Conservation (phyloP, 1,140 invertebrate genomes). For the Apolygus lucorum region DNA sequence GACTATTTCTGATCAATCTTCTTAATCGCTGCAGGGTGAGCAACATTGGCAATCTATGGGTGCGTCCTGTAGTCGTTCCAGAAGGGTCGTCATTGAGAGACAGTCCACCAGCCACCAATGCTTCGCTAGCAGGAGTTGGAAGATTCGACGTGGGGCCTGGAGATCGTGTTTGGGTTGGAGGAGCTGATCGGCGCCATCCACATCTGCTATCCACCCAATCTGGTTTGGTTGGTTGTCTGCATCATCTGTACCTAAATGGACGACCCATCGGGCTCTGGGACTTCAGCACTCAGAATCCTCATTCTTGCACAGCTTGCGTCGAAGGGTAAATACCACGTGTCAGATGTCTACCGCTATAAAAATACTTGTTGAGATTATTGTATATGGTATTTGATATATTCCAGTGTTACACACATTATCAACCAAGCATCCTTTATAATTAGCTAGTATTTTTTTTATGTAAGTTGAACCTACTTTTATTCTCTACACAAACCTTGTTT, state of each 20-base stretch:
- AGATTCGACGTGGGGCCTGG: conserved; percentile 44
- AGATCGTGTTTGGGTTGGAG: conserved; percentile 51
- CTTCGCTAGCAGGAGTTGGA: conserved; percentile 44
- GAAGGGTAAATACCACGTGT: conserved; percentile 62
- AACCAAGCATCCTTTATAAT: too few species aligned
- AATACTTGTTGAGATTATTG: too few species aligned
- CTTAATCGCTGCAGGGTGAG: conserved; percentile 41
- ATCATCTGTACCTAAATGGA: conserved; percentile 67
- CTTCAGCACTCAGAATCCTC: conserved; percentile 56
- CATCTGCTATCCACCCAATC: conserved; percentile 33
- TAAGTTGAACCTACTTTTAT: too few species aligned
- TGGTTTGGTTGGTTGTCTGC: conserved; percentile 64
- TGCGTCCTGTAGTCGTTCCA: conserved; percentile 41
- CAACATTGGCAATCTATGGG: conserved; percentile 47
- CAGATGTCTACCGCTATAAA: too few species aligned
- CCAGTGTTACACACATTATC: too few species aligned
- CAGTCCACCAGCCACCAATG: conserved; percentile 39
- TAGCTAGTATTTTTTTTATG: too few species aligned
- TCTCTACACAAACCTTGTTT: too few species aligned
- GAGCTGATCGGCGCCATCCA: conserved; percentile 41
- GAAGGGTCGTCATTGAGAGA: conserved; percentile 36
- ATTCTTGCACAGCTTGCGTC: conserved; percentile 63
- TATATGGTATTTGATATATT: too few species aligned
- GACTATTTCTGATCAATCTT: too few species aligned
- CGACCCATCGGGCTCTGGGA: conserved; percentile 80